These are phyloP conservation scores for Cyanoderma ruficeps DNA, from an alignment of 2,113 vertebrate species.

Conservation along the genomic window DNA sequence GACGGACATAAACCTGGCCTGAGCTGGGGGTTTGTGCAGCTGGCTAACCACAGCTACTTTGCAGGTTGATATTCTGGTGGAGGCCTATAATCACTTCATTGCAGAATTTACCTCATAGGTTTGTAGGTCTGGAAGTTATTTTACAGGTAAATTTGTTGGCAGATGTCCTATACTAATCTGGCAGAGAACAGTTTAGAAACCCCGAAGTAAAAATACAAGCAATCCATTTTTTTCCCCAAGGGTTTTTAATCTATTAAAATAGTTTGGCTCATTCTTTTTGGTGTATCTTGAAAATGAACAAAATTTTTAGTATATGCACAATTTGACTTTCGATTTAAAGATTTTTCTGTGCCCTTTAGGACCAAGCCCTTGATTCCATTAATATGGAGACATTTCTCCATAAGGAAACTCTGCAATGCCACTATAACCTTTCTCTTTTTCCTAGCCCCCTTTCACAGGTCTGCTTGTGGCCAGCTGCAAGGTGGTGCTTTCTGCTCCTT, in stretches of 20 bases:
- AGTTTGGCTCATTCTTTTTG: accelerated
- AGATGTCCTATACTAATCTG: neutral
- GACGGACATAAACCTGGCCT: neutral
- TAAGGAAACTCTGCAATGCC: neutral
- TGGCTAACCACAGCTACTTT: neutral
- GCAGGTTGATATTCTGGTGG: neutral
- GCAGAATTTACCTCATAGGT: neutral
- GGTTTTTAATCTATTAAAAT: neutral
- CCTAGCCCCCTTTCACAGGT: neutral
- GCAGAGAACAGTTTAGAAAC: neutral
- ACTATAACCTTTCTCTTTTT: neutral
- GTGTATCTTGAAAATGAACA: neutral
- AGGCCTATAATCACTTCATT: neutral
- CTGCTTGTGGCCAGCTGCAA: neutral
- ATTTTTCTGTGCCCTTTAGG: neutral
- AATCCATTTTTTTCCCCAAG: no score
- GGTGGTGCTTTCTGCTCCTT: neutral
- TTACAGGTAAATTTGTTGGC: neutral
- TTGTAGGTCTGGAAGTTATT: neutral
- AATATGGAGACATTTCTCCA: neutral
- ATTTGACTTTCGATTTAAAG: neutral
- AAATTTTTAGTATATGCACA: neutral
- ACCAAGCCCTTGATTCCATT: neutral
- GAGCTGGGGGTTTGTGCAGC: neutral
- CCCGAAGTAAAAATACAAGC: neutral